These are phyloP conservation scores for Rhagonycha lutea DNA, from an alignment of 2,888 invertebrate species.

Conservation along the genomic window DNA sequence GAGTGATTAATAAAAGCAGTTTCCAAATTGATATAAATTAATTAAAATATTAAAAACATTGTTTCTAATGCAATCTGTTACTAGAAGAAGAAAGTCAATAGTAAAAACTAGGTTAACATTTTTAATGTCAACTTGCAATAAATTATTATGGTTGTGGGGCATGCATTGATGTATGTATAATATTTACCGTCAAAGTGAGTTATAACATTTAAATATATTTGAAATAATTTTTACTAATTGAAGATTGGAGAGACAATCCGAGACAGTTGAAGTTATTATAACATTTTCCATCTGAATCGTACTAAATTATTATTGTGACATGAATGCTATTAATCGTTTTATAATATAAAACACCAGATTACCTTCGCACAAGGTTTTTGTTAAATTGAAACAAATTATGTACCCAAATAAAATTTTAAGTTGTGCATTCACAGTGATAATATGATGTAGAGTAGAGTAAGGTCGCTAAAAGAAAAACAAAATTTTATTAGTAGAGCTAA, in stretches of 20 bases:
- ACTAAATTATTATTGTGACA: neutral
- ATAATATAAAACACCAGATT: neutral
- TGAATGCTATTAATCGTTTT: neutral
- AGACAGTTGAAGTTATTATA: neutral
- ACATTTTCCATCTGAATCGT: neutral
- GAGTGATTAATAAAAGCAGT: neutral
- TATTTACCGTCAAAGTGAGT: neutral
- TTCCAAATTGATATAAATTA: neutral
- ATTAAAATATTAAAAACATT: neutral
- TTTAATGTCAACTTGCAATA: neutral
- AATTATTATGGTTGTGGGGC: neutral
- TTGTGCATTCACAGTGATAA: neutral
- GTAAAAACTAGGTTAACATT: neutral
- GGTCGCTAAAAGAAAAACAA: neutral
- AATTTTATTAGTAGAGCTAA: neutral
- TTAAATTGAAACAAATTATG: neutral
- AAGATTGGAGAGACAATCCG: neutral
- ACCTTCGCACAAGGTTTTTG: neutral
- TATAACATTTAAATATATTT: neutral
- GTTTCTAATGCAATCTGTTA: neutral
- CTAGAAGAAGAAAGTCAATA: neutral
- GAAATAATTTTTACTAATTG: neutral
- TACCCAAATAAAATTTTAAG: neutral
- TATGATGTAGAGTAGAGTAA: neutral
- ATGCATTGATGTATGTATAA: neutral